A percentile compares a stretch with the other conserved stretches of the same genome.
Conservation (phyloP, 1,140 invertebrate species). For the Octopus bimaculoides region DNA sequence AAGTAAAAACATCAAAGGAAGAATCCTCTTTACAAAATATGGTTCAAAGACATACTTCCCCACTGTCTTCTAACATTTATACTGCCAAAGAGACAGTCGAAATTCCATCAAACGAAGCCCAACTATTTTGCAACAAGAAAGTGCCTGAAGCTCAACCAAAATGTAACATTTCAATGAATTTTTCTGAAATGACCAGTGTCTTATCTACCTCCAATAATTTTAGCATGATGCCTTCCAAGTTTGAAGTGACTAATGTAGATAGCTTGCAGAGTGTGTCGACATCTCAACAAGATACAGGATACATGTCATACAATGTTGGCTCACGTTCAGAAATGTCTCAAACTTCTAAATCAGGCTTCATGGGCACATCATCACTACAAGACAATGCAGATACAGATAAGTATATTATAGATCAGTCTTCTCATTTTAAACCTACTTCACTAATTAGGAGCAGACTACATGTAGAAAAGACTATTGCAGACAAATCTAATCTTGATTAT, state of each 20-base stretch:
- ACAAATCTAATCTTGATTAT: neutral
- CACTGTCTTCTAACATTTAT: neutral
- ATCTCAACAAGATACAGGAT: neutral
- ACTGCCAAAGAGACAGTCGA: neutral
- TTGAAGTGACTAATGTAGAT: neutral
- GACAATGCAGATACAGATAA: neutral
- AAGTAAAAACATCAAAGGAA: neutral
- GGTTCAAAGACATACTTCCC: neutral
- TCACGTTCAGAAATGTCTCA: slow-evolving; percentile 1
- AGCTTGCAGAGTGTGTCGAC: neutral
- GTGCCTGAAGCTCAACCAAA: neutral
- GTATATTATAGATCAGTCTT: neutral
- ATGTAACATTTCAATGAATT: neutral
- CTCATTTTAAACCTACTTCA: neutral
- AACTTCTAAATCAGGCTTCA: neutral
- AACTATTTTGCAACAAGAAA: neutral
- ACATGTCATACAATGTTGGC: neutral
- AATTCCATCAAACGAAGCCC: neutral
- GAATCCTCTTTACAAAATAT: neutral
- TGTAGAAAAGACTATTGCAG: neutral
- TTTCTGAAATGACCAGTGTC: neutral
- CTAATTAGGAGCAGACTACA: neutral
- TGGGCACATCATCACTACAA: neutral
- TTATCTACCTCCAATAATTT: neutral
- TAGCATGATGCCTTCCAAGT: neutral